Evolutionary conservation across 2,888 invertebrate genomes (phyloP).

Genomic region (Fragum sueziense): DNA sequence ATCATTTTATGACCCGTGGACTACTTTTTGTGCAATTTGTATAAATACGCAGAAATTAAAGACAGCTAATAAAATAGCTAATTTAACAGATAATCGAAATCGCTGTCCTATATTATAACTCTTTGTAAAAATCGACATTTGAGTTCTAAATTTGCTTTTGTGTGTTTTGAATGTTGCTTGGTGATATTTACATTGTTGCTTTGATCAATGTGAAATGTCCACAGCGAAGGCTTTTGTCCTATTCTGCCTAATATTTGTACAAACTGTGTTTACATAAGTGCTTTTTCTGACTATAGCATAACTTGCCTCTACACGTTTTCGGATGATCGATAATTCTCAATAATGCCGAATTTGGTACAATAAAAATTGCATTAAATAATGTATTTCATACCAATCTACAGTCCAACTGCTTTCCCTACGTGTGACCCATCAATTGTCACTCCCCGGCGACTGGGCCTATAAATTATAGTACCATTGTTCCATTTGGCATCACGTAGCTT

Average conservation of each 20-base stretch:
- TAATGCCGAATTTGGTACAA: too few relatives aligned
- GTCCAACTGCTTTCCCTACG: too few relatives aligned
- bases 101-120: constrained; percentile 7
- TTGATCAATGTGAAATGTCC: constrained; percentile 5
- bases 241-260: constrained; percentile 7
- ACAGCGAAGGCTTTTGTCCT: constrained; percentile 9
- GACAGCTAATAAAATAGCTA: neutral
- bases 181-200: constrained; percentile 22
- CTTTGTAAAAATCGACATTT: neutral
- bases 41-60: neutral
- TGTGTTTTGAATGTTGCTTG: constrained; percentile 25
- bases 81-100: constrained; percentile 11
- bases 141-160: constrained; percentile 10
- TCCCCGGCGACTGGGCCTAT: too few relatives aligned
- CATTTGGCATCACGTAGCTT: too few relatives aligned
- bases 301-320: neutral
- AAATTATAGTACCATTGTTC: too few relatives aligned
- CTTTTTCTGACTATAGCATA: neutral
- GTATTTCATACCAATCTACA: too few relatives aligned
- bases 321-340: too few relatives aligned
- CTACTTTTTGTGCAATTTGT: neutral
- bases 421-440: too few relatives aligned
- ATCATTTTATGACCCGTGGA: neutral
- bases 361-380: too few relatives aligned
- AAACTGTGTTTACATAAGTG: constrained; percentile 14